Evolutionary conservation across 2,888 invertebrate species (phyloP).

Genomic region (Caenorhabditis sulstoni): DNA sequence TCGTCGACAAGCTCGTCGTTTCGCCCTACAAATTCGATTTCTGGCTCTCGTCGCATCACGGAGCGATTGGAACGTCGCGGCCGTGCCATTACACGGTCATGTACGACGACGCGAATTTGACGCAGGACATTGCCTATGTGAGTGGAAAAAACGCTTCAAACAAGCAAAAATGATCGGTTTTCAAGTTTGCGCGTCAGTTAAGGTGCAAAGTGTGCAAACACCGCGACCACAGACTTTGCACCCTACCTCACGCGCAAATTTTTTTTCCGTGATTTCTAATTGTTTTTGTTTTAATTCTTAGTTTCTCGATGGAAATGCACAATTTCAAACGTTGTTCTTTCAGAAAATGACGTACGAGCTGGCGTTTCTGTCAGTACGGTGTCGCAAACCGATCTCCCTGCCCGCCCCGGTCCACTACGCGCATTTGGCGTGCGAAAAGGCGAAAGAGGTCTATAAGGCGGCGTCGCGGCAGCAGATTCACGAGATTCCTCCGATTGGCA

Average conservation of each 20-base stretch:
- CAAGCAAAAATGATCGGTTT: background rate
- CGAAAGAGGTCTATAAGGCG: conserved; percentile 83
- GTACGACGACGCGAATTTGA: conserved; percentile 99
- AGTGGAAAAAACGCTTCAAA: conserved; percentile 1
- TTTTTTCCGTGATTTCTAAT: background rate
- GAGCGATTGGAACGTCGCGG: conserved; percentile 89
- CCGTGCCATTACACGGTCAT: conserved; percentile 99
- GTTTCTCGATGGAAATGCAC: no score
- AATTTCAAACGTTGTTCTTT: no score
- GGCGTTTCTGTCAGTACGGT: conserved; percentile 63
- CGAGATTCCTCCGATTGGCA: background rate
- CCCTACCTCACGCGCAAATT: no score
- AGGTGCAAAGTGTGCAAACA: no score
- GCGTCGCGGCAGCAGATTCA: conserved; percentile 4
- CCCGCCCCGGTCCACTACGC: conserved; percentile 99
- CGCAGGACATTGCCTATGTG: conserved; percentile 94
- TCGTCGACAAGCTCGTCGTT: conserved; percentile 52
- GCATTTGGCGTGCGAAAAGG: conserved; percentile 98
- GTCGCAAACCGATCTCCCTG: conserved; percentile 96
- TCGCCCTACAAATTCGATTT: conserved; percentile 88
- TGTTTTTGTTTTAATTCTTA: conserved; percentile 2
- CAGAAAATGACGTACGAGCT: conserved; percentile 68
- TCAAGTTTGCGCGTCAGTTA: no score
- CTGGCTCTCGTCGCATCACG: conserved; percentile 88
- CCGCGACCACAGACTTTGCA: no score